Evolutionary conservation across 2,113 vertebrate species (phyloP), one percentile per base, ranked within the genome.

Genomic region (Falcunculus frontatus): DNA sequence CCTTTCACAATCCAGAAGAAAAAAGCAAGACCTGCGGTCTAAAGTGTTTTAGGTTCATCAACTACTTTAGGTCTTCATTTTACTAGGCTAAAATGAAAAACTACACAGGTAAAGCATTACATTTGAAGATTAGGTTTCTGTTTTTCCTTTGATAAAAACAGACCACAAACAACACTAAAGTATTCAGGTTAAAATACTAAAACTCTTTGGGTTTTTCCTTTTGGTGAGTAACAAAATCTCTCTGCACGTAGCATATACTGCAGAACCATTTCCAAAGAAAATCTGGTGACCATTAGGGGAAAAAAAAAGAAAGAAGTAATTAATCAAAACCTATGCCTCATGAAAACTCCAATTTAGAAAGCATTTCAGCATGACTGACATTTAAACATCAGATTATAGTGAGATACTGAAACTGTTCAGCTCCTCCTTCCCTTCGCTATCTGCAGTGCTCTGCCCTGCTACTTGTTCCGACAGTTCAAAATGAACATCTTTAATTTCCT

Each of bases 211-310:
- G 13, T 30, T 70, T 56, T 56, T 65, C 42, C 30, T 14, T 15
- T 42, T 29, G 10, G 7, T 6, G 4, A 62, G 18, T 11, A 42
- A 49, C 13, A 84, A 60, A 81, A 73, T 18, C 13, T 47, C 50
- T 32, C 72, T 73, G 35, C 11, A 42, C 0, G 0, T 19, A 39
- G 32, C 10, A 23, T 6, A n/a, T 16, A 57, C 6, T 62, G 30
- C 47, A 69, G 29, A 59, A 5, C 2, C 32, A 37, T 44, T 80
- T 53, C n/a, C 62, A 56, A 76, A 39, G 11, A 63, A 57, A 50
- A 86, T 46, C 10, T 63, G 23, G 21, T 17, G 29, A 52, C 32
- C 18, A 37, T 44, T 37, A 44, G 5, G 11, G 12, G 1, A 14
- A 6, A 49, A 19, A 47, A 41, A 26, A 4, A 27, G 3, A 10